Evolutionary conservation across 2,113 vertebrate species (phyloP).

Genomic region (Bos javanicus): DNA sequence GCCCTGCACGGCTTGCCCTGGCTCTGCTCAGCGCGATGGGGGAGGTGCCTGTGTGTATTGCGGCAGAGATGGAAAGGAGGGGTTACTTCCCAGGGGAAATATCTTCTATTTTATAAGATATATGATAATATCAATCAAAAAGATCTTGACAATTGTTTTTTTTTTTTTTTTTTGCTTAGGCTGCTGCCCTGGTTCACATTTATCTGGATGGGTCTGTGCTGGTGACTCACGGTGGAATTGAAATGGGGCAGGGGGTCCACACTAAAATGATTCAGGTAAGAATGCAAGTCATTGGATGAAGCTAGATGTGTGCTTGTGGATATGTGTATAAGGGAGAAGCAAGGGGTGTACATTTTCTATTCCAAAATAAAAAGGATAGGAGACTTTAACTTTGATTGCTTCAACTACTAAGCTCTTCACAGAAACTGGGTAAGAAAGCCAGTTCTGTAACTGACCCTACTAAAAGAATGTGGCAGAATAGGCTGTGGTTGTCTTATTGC

Average conservation of each 20-base stretch:
- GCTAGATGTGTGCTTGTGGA: not conserved
- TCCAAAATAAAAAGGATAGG: not conserved
- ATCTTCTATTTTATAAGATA: not conserved
- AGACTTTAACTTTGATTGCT: not conserved
- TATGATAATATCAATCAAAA: not conserved
- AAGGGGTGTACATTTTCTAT: not conserved
- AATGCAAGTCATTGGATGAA: not conserved
- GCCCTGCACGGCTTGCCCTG: not conserved
- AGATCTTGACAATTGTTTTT: not conserved
- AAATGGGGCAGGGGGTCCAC: slow-evolving; percentile 89
- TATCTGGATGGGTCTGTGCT: slow-evolving; percentile 89
- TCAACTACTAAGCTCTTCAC: not conserved
- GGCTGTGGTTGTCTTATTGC: not conserved
- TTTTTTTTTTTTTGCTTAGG: slow-evolving; percentile 72
- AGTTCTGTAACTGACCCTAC: not conserved
- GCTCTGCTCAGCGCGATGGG: not conserved
- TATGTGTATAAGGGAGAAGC: not conserved
- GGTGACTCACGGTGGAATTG: slow-evolving; percentile 84
- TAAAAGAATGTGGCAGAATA: not conserved
- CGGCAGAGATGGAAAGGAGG: not conserved
- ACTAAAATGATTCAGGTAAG: slow-evolving; percentile 88
- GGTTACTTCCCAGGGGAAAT: not conserved
- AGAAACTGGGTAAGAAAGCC: not conserved
- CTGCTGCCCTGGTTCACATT: slow-evolving; percentile 86
- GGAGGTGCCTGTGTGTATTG: not conserved